Percentiles rank a stretch among this genome's conserved stretches.
Evolutionary conservation across 2,113 vertebrate genomes (phyloP).

Genomic region (Colius striatus): DNA sequence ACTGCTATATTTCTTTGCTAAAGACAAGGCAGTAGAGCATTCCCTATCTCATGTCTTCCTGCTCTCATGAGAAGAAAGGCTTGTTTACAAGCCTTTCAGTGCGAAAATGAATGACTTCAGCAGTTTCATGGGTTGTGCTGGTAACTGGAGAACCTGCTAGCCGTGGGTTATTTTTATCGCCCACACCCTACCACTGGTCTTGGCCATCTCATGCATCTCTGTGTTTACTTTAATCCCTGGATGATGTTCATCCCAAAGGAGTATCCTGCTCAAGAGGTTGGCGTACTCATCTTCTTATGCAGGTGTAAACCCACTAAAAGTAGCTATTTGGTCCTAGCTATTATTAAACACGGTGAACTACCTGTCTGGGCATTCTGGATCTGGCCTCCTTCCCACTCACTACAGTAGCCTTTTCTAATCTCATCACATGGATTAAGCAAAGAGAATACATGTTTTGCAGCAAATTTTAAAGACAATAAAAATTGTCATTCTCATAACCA

Average conservation of each 20-base stretch:
- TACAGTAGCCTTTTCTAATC: not conserved
- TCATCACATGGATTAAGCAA: rapidly evolving
- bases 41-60: not conserved
- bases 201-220: not conserved
- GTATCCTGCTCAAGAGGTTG: not conserved
- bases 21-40: not conserved
- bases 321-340: not conserved
- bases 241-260: not conserved
- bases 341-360: not conserved
- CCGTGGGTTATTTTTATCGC: not conserved
- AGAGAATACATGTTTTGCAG: not conserved
- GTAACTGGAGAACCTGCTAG: not conserved
- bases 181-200: not conserved
- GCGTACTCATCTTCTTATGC: not conserved
- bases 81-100: not conserved
- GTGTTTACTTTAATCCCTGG: not conserved
- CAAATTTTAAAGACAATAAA: not conserved
- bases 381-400: not conserved
- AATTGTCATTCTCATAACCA: not conserved
- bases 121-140: not conserved
- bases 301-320: not conserved
- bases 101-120: not conserved
- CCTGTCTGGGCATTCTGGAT: not conserved
- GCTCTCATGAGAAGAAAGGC: not conserved
- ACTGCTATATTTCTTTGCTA: not conserved